Percentiles rank a stretch among this genome's conserved stretches.
Evolutionary conservation across 1,140 invertebrate species (phyloP).

Genomic region (Brachionus angularis): DNA sequence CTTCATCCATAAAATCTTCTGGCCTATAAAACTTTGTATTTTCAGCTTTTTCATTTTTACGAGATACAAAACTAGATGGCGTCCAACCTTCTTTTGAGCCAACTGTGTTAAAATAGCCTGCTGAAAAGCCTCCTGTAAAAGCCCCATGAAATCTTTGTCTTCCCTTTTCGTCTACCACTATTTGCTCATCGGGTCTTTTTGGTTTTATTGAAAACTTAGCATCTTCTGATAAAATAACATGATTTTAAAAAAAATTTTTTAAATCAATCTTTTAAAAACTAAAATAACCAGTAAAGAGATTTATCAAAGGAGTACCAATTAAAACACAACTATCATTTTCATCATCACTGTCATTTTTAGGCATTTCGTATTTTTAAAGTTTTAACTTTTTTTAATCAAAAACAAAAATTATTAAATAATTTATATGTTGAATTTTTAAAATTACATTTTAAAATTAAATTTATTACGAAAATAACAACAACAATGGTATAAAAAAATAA

Average conservation of each 20-base stretch:
- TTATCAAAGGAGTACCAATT: constrained; percentile 15
- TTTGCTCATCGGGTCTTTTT: constrained; percentile 39
- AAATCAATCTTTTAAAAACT: neutral
- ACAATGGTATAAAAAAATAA: too few species aligned
- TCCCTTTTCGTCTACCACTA: constrained; percentile 39
- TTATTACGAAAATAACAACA: too few species aligned
- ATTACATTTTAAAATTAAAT: too few species aligned
- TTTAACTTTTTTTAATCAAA: too few species aligned
- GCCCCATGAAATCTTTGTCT: constrained; percentile 91
- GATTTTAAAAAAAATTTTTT: neutral
- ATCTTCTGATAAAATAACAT: constrained; percentile 10
- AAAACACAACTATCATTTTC: constrained; percentile 33
- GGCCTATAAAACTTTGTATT: constrained; percentile 47
- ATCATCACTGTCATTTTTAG: constrained; percentile 5
- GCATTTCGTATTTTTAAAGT: too few species aligned
- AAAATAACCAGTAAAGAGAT: constrained; percentile 19
- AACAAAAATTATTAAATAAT: too few species aligned
- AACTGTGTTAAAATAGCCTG: constrained; percentile 94
- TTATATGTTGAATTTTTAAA: too few species aligned
- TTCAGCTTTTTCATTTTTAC: constrained; percentile 65
- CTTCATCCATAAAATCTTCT: constrained; percentile 98
- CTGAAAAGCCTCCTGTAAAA: constrained; percentile 97
- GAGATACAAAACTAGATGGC: constrained; percentile 85
- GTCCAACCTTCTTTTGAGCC: constrained; percentile 91
- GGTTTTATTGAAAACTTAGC: constrained; percentile 41